Conservation (phyloP, 1,140 invertebrate species). For the Drosophila eugracilis region DNA sequence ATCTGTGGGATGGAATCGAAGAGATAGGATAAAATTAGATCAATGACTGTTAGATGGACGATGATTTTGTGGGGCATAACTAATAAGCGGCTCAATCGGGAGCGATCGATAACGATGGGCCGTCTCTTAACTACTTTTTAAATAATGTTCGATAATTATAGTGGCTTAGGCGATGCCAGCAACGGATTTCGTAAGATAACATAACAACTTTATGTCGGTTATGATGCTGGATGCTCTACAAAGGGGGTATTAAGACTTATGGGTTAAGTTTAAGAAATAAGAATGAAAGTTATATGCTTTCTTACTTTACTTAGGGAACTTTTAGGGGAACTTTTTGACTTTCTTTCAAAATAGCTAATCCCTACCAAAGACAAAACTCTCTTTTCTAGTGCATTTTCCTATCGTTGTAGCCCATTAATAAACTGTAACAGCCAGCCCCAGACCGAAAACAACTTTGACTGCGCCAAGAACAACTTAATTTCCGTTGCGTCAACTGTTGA, state of each 20-base stretch:
- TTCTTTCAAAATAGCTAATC: too few relatives aligned
- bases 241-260: background rate
- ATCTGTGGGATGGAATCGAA: conserved; percentile 84
- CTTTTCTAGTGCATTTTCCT: conserved; percentile 6
- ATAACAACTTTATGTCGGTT: conserved; percentile 14
- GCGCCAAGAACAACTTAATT: conserved; percentile 62
- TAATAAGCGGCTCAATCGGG: conserved; percentile 48
- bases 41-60: conserved; percentile 29
- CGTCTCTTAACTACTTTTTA: conserved; percentile 57
- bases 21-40: conserved; percentile 21
- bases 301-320: too few relatives aligned
- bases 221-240: conserved; percentile 1
- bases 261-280: too few relatives aligned
- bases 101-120: conserved; percentile 33
- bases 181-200: conserved; percentile 14
- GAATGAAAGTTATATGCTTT: too few relatives aligned
- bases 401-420: background rate
- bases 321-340: too few relatives aligned
- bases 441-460: conserved; percentile 34
- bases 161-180: conserved; percentile 34
- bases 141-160: conserved; percentile 57
- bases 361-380: background rate
- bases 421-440: background rate
- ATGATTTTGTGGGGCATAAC: conserved; percentile 23
- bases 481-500: conserved; percentile 55